Percentiles rank a stretch among this genome's conserved stretches.
Conservation (phyloP, 2,113 vertebrate genomes). For the Axis porcinus region DNA sequence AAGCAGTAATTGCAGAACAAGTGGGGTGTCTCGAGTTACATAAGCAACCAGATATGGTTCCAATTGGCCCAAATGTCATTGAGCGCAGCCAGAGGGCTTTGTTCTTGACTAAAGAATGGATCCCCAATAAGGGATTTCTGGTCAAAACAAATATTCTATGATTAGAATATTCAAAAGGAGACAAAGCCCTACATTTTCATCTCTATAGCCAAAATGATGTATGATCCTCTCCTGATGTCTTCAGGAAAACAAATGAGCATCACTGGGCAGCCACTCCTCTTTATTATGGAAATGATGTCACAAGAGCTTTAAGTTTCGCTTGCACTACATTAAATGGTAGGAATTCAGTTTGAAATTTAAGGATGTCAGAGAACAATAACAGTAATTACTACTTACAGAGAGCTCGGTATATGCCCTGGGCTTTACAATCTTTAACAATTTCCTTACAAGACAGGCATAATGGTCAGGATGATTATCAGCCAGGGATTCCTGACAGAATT, state of each 20-base stretch:
- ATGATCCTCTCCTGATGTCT: background rate
- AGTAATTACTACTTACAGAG: slow-evolving; percentile 58
- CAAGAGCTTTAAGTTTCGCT: slow-evolving; percentile 54
- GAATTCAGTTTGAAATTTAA: slow-evolving; percentile 59
- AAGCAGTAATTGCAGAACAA: background rate
- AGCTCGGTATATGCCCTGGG: slow-evolving; percentile 34
- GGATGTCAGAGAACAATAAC: slow-evolving; percentile 59
- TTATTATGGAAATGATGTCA: slow-evolving; percentile 71
- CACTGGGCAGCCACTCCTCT: slow-evolving; percentile 21
- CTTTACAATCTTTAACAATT: background rate
- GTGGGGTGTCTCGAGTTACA: background rate
- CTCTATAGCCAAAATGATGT: background rate
- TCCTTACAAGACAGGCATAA: background rate
- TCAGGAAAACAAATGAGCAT: slow-evolving; percentile 54
- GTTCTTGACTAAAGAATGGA: background rate
- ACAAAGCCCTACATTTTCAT: background rate
- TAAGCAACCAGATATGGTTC: background rate
- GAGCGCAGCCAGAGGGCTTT: background rate
- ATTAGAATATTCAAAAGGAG: slow-evolving; percentile 32
- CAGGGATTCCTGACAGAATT: background rate
- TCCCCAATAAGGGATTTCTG: background rate
- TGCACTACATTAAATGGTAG: slow-evolving; percentile 15
- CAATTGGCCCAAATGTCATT: background rate
- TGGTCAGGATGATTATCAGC: background rate
- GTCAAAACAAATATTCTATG: background rate